A percentile compares a stretch with the other conserved stretches of the same genome.
Conservation (phyloP, 2,797 vertebrate genomes). For the Chaetodon trifasciatus region DNA sequence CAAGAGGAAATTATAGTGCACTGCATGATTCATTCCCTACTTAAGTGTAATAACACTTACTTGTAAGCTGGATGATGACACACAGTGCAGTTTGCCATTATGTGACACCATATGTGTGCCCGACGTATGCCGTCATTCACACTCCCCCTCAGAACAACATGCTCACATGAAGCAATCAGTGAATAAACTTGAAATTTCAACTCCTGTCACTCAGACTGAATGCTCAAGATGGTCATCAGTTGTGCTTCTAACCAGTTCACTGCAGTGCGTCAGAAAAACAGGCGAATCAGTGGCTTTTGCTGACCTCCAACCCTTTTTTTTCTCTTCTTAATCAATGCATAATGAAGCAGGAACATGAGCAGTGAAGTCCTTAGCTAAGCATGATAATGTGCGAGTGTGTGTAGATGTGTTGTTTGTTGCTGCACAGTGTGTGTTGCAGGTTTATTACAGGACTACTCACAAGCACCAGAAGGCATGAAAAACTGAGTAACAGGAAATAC, state of each 20-base stretch:
- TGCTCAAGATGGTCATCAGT: slow-evolving; percentile 32
- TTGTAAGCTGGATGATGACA: slow-evolving; percentile 51
- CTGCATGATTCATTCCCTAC: slow-evolving; percentile 62
- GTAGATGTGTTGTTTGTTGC: background rate
- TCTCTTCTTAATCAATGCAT: slow-evolving; percentile 36
- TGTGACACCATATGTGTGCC: slow-evolving; percentile 56
- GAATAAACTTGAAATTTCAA: slow-evolving; percentile 23
- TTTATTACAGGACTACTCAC: slow-evolving; percentile 11
- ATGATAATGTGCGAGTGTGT: slow-evolving; percentile 13
- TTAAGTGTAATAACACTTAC: slow-evolving; percentile 50
- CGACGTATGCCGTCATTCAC: slow-evolving; percentile 12
- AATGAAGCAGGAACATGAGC: slow-evolving; percentile 35
- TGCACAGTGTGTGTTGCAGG: slow-evolving; percentile 2
- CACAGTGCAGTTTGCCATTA: slow-evolving; percentile 48
- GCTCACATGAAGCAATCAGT: slow-evolving; percentile 15
- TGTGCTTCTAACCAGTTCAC: background rate
- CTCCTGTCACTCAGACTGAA: slow-evolving; percentile 38
- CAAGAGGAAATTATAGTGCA: slow-evolving; percentile 59
- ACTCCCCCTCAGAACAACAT: slow-evolving; percentile 6
- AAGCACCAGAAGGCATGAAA: background rate
- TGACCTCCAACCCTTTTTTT: background rate
- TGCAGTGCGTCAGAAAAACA: slow-evolving; percentile 34
- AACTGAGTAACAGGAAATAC: slow-evolving; percentile 26
- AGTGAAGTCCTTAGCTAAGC: background rate
- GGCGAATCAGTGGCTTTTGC: slow-evolving; percentile 33